These are phyloP conservation scores for Pipra filicauda DNA, from an alignment of 2,113 vertebrate genomes.

Conservation along the genomic window DNA sequence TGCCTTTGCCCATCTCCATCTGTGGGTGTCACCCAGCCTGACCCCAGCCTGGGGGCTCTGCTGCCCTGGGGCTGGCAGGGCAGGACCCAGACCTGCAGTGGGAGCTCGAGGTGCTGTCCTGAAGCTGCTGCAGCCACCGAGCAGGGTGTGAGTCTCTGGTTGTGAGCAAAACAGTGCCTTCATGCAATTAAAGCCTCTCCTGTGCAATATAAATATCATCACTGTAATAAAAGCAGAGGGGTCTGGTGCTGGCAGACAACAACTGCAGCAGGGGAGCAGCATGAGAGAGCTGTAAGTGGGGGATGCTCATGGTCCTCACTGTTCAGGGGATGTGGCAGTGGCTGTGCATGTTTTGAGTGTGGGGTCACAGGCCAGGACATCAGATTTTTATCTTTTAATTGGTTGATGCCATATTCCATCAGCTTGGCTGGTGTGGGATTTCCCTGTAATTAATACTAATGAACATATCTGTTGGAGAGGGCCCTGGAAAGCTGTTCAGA, in stretches of 20 bases:
- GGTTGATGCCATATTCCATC: neutral
- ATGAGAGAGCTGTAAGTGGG: neutral
- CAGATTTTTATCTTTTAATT: neutral
- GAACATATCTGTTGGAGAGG: neutral
- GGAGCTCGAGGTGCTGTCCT: neutral
- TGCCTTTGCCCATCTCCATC: neutral
- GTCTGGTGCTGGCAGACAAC: neutral
- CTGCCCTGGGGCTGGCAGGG: neutral
- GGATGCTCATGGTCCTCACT: fast-evolving
- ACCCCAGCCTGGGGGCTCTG: neutral
- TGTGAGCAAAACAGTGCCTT: neutral
- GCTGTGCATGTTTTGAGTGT: fast-evolving
- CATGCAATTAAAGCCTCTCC: neutral
- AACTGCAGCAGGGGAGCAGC: neutral
- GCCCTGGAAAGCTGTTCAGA: neutral
- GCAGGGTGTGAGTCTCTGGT: neutral
- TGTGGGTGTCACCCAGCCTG: neutral
- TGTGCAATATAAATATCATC: neutral
- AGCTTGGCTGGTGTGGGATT: neutral
- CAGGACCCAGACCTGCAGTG: fast-evolving
- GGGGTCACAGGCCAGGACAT: neutral
- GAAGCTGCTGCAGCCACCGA: neutral
- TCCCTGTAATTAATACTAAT: neutral
- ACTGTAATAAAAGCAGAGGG: neutral
- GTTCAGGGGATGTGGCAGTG: neutral